These are phyloP conservation scores for Drosophila koepferae DNA, from an alignment of 2,888 invertebrate genomes.

Conservation along the genomic window DNA sequence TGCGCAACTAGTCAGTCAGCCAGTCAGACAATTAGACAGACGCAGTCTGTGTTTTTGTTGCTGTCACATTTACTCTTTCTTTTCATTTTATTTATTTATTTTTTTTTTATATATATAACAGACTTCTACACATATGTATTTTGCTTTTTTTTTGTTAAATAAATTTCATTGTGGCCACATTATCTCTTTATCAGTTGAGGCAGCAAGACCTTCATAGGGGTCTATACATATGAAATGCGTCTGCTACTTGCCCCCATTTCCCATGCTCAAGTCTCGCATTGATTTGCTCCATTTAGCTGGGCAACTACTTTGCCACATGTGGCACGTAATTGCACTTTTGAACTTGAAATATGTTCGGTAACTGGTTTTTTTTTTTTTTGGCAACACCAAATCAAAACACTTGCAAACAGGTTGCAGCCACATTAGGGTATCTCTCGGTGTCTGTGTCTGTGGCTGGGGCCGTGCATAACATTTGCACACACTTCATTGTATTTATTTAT, in stretches of 20 bases:
- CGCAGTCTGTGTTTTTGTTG: slow-evolving; percentile 37
- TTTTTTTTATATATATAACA: neutral
- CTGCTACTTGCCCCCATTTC: slow-evolving; percentile 23
- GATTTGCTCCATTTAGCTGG: slow-evolving; percentile 11
- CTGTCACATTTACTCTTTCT: slow-evolving; percentile 33
- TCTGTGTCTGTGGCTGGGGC: neutral
- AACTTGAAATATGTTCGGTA: slow-evolving; percentile 57
- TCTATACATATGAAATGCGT: slow-evolving; percentile 48
- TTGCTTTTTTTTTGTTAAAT: slow-evolving; percentile 9
- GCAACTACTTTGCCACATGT: slow-evolving; percentile 35
- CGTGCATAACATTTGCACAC: slow-evolving; percentile 63
- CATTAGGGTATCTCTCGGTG: slow-evolving; percentile 18
- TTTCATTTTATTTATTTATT: neutral
- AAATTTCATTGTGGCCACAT: slow-evolving; percentile 34
- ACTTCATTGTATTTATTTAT: slow-evolving; percentile 50
- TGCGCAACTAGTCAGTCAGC: slow-evolving; percentile 50
- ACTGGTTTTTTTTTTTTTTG: slow-evolving; percentile 39
- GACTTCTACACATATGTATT: neutral
- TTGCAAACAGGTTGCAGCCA: slow-evolving; percentile 67
- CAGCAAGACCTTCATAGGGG: slow-evolving; percentile 64
- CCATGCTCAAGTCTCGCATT: slow-evolving; percentile 11
- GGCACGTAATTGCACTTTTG: slow-evolving; percentile 56
- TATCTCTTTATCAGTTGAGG: slow-evolving; percentile 76
- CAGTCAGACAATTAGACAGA: slow-evolving; percentile 39
- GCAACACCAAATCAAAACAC: slow-evolving; percentile 40